Percentiles rank a stretch among this genome's conserved stretches.
Conservation (phyloP, 2,888 invertebrate genomes). For the Carterocephalus palaemon region DNA sequence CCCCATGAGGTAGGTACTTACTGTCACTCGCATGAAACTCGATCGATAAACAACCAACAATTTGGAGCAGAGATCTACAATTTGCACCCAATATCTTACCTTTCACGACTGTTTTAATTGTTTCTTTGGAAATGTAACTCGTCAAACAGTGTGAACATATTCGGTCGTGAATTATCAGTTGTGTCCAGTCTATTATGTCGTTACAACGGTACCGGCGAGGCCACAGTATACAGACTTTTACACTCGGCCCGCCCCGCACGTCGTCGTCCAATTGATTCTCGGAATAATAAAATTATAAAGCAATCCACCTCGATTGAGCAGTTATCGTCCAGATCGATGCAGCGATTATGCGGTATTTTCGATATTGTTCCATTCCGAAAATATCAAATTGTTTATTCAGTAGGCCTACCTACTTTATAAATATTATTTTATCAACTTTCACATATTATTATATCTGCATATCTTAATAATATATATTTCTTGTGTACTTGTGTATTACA, state of each 20-base stretch:
- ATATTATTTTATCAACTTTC: no score
- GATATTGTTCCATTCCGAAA: slow-evolving; percentile 3
- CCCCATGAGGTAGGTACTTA: neutral
- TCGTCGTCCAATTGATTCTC: slow-evolving; percentile 21
- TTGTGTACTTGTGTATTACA: no score
- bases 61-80: slow-evolving; percentile 3
- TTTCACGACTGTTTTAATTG: slow-evolving; percentile 18
- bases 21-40: slow-evolving; percentile 8
- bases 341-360: slow-evolving; percentile 14
- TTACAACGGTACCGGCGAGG: slow-evolving; percentile 47
- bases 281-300: slow-evolving; percentile 23
- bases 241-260: slow-evolving; percentile 47
- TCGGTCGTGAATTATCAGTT: slow-evolving; percentile 47
- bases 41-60: slow-evolving; percentile 7
- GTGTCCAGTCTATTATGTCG: slow-evolving; percentile 46
- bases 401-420: no score
- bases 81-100: slow-evolving; percentile 16
- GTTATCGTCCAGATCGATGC: slow-evolving; percentile 26
- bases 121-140: slow-evolving; percentile 13
- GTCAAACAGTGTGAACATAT: slow-evolving; percentile 51
- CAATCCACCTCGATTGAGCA: slow-evolving; percentile 8
- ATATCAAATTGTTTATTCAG: slow-evolving; percentile 6
- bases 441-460: no score
- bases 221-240: slow-evolving; percentile 40
- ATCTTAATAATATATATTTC: no score